Evolutionary conservation across 2,113 vertebrate genomes (phyloP), one percentile per base, ranked within the genome.

Genomic region (Pavo muticus): DNA sequence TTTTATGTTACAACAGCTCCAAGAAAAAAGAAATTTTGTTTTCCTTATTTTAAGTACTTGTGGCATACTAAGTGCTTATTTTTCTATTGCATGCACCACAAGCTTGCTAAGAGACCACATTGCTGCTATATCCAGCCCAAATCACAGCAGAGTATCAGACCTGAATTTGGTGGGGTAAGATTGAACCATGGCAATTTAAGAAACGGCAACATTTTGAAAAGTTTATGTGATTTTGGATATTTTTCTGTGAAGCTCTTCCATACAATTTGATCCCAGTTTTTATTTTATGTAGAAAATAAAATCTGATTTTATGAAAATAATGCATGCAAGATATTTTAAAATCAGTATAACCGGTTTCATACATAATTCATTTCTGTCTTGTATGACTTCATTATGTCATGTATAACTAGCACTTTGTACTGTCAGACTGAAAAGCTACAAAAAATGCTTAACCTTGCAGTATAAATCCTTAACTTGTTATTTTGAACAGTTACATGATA

Each of bases 341-440:
- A 15, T 64, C 91, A 84, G 88, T 88, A 65, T 88, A 82, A 91
- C 52, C 23, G 37, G 75, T 56, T 93, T 90, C 4, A 29, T 96
- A 65, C 95, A 95, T 94, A 95, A 93, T 95, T 95, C 79, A 94
- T 90, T 96, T 77, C 57, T 75, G 12, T 91, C 91, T 95, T 76
- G 79, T 95, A 91, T 95, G 90, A 95, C 94, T 95, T 95, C 91
- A 87, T 94, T 96, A 94, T 96, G 93, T 93, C 90, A 94, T 95
- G 91, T 95, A 93, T 95, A 96, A 90, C 95, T 88, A 95, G 72
- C 52, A 95, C 88, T 96, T 95, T 93, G 61, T 96, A 88, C 90
- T 81, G 79, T 88, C 88, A 96, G 57, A 65, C 61, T 90, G 76
- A 93, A 91, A 96, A 95, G 69, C 73, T 95, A 86, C 88, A 90